Evolutionary conservation across 2,888 invertebrate species (phyloP), one percentile per base, ranked within the genome.

Genomic region (Zaprionus lineosus): DNA sequence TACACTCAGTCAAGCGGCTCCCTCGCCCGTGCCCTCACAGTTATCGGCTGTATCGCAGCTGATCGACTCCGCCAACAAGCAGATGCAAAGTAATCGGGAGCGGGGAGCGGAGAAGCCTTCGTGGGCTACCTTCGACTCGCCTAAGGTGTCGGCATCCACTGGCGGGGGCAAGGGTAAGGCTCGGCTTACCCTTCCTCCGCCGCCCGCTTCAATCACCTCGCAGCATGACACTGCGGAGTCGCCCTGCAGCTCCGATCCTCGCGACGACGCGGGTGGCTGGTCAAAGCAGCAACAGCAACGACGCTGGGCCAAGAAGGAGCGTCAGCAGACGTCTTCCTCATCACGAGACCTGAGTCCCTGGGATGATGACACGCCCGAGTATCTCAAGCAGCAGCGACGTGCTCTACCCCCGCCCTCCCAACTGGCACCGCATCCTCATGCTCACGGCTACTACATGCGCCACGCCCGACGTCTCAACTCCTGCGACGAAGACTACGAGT

Each of bases 341-440:
- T 94, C 94, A 0, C 91, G 95, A 0, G 95, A 96, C 86, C 93
- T 94, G 14, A 94, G 95, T 37, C 94, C 95, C 1, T 95, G 95
- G 95, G 95, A 95, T 61, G 94, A 94, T 64, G 95, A 95, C 77
- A 91, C 74, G 81, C 91, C 90, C 62, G 93, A 91, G 72, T 91
- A 91, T 86, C 90, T 86, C 87, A 91, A 89, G 90, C 91, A 87
- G 19, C 86, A 87, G 4, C 77, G 67, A 0, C 61, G 65, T 28
- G 58, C 51, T 7, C 11, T 52, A 36, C 67, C 62, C 2, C 69
- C 47, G 21, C 70, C 39, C 16, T 39, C 71, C 5, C 41, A 72
- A 48, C 63, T 48, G 36, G 41, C 56, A 0, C 63, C 69, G 5
- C 74, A 65, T 29, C 40, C 74, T 0, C 67, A 71, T 43, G 60